Percentiles rank a stretch among this genome's conserved stretches.
phyloP scores from a whole-genome alignment of 2,797 vertebrate species.

The Anolis apletophallus region DNA sequence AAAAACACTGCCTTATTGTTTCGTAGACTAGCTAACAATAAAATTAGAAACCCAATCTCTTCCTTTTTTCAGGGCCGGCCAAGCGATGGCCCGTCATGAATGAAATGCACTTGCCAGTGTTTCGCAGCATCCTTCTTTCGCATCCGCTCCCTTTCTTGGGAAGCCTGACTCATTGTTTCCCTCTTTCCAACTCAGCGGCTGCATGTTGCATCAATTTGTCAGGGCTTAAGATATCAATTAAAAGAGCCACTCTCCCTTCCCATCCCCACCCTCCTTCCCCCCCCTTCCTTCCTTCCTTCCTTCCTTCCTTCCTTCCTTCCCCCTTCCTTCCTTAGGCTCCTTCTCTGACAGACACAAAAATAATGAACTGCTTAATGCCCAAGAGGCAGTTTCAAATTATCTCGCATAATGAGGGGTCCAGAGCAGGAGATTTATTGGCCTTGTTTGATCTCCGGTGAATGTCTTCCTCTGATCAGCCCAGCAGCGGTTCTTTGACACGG shows the following conservation, averaged over 20 bases:
- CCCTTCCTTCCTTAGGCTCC: not conserved
- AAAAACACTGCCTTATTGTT: no score
- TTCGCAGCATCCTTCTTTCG: not conserved
- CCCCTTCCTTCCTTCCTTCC: not conserved
- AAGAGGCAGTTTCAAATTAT: conserved; percentile 74
- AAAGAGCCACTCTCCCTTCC: not conserved
- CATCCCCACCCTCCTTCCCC: no score
- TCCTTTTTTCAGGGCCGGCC: not conserved
- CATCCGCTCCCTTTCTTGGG: not conserved
- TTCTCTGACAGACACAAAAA: conserved; percentile 28
- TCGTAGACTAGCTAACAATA: no score
- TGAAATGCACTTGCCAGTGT: not conserved
- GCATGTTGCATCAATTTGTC: conserved; percentile 22
- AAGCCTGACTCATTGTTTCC: not conserved
- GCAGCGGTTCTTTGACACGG: conserved; percentile 42
- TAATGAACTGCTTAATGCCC: conserved; percentile 77
- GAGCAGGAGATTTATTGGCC: conserved; percentile 68
- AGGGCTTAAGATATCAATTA: conserved; percentile 29
- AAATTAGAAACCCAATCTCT: no score
- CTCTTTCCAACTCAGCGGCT: not conserved
- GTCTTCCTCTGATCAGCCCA: conserved; percentile 61
- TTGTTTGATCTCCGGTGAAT: conserved; percentile 71
- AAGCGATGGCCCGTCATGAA: not conserved
- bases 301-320: not conserved
- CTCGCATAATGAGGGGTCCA: conserved; percentile 69